phyloP scores from a whole-genome alignment of 2,113 vertebrate genomes.

The Prietella phreatophila region DNA sequence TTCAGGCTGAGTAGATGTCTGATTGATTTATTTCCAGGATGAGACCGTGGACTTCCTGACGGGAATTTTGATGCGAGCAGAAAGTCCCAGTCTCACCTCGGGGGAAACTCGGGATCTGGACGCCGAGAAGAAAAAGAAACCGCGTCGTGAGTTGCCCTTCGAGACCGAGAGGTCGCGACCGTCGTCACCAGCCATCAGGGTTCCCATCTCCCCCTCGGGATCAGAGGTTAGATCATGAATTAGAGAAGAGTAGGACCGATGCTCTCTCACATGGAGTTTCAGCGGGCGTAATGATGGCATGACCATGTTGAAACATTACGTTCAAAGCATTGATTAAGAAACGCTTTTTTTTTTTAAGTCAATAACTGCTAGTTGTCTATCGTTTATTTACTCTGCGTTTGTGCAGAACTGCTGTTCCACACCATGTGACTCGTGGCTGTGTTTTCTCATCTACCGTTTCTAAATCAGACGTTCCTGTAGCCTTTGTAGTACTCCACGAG shows the following conservation, averaged over 20 bases:
- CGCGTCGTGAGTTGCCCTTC: conserved; percentile 84
- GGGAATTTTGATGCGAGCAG: conserved; percentile 82
- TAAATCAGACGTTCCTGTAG: too few species aligned
- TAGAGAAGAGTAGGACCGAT: neutral
- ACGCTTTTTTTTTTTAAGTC: too few species aligned
- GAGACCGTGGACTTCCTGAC: conserved; percentile 95
- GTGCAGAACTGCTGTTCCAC: neutral
- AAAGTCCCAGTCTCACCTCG: conserved; percentile 78
- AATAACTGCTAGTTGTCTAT: neutral
- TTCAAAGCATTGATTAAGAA: too few species aligned
- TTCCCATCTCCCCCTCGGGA: conserved; percentile 87
- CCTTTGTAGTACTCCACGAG: too few species aligned
- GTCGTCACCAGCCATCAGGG: conserved; percentile 80
- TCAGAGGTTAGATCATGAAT: conserved; percentile 79
- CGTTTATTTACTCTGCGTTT: neutral
- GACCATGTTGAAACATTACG: neutral
- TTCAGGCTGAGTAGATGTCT: neutral
- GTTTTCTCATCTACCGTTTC: neutral
- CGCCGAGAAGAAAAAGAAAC: conserved; percentile 87
- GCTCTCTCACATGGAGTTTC: neutral
- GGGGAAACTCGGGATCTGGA: conserved; percentile 88
- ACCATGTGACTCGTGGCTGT: neutral
- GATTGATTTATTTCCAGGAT: conserved; percentile 71
- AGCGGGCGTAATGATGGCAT: neutral
- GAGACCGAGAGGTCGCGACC: conserved; percentile 87